Percentiles rank a stretch among this genome's conserved stretches.
Conservation (phyloP, 2,888 invertebrate genomes). For the Caenorhabditis auriculariae region DNA sequence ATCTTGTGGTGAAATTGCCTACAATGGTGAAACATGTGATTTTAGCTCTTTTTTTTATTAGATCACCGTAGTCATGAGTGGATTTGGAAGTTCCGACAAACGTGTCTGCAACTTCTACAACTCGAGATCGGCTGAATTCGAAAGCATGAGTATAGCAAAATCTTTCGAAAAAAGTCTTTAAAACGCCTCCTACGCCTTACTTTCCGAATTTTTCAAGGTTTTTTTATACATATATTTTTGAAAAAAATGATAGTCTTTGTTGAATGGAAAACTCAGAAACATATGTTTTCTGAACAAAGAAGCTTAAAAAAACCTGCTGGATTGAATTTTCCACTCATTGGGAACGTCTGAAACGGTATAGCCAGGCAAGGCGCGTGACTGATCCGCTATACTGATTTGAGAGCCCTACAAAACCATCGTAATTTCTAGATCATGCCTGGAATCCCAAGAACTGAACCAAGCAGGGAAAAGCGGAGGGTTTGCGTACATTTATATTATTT, state of each 20-base stretch:
- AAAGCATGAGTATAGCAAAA: too few relatives aligned
- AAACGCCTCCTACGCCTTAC: too few relatives aligned
- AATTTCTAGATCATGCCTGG: constrained; percentile 1
- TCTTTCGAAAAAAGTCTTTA: too few relatives aligned
- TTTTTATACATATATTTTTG: too few relatives aligned
- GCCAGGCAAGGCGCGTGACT: constrained; percentile 45
- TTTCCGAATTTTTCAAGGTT: too few relatives aligned
- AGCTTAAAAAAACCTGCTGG: constrained; percentile 28
- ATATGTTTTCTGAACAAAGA: too few relatives aligned
- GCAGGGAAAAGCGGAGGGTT: too few relatives aligned
- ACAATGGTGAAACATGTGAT: constrained; percentile 1
- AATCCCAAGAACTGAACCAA: too few relatives aligned
- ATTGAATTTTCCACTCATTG: constrained; percentile 56
- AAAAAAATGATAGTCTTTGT: too few relatives aligned
- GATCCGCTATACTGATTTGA: constrained; percentile 14
- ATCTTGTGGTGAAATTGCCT: constrained; percentile 38
- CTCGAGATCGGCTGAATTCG: constrained; percentile 40
- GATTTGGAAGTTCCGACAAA: constrained; percentile 51
- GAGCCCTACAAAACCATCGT: constrained; percentile 19
- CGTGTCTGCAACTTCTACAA: constrained; percentile 63
- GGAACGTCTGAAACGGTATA: constrained; percentile 62
- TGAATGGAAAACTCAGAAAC: too few relatives aligned
- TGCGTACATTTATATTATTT: too few relatives aligned
- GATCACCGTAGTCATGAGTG: constrained; percentile 38
- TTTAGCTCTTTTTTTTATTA: constrained; percentile 5